Evolutionary conservation across 2,797 vertebrate species (phyloP), one percentile per base, ranked within the genome.

Genomic region (Danionella dracula): DNA sequence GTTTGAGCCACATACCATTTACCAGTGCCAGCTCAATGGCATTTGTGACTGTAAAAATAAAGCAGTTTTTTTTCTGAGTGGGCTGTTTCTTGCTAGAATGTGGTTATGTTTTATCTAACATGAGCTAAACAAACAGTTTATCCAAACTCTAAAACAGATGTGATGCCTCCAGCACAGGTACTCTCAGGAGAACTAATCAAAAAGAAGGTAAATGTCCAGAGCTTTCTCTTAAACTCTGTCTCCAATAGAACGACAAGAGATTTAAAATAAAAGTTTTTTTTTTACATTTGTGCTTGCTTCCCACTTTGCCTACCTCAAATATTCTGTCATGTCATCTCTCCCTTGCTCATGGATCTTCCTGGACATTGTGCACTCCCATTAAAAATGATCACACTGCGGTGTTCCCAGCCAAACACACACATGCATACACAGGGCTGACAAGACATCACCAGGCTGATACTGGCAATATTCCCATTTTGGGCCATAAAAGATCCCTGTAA

Each of bases 401-500:
- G 38, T 46, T 54, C 63, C 31, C 46, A 44, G 55, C 21, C 16
- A 56, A 59, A 48, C 40, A 56, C 50, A 60, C 62, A 70, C 56
- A 15, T 67, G 58, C 42, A 42, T 50, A 69, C 37, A 60, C 58
- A 37, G 35, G 12, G 54, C 38, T 59, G 51, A 59, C 70, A 70
- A 60, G 71, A 41, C 51, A 64, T 51, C 35, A 31, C 23, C 8
- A 34, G 21, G 40, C 20, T 5, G 13, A 50, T 38, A 20, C 12
- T 68, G 65, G 60, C 46, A 69, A 63, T 55, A 66, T 59, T 66
- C 51, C 66, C 34, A 72, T 69, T 42, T 54, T 31, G 49, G 50
- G 34, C 35, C 71, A 70, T 77, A 63, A 72, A 62, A 51, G 21
- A 46, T 16, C 27, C 50, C 48, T 53, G 65, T 69, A 68, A 73